Conservation (phyloP, 2,888 invertebrate species). For the Coecobrya sp. region DNA sequence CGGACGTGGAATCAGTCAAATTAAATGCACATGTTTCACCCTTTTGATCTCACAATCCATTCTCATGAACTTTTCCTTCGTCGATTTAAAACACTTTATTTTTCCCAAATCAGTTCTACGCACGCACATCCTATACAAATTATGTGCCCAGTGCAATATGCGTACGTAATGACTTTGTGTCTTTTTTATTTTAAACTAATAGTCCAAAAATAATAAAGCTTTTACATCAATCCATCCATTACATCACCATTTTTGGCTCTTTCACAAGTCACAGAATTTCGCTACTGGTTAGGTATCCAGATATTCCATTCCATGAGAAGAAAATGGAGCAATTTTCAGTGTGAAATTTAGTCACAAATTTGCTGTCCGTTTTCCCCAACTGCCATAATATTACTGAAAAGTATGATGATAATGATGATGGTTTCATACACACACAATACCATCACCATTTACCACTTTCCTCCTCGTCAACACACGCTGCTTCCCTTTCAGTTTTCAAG, state of each 20-base stretch:
- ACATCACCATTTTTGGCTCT: neutral
- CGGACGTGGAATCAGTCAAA: constrained; percentile 68
- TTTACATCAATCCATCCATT: neutral
- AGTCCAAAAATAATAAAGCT: neutral
- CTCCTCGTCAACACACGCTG: neutral
- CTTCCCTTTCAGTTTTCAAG: neutral
- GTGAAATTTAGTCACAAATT: constrained; percentile 34
- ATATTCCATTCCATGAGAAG: neutral
- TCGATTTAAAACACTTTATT: constrained; percentile 57
- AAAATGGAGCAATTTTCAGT: neutral
- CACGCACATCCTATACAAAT: neutral
- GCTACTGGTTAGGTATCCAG: neutral
- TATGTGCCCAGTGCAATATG: neutral
- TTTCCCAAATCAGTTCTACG: constrained; percentile 15
- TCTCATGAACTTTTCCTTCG: constrained; percentile 50
- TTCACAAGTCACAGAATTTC: constrained; percentile 45
- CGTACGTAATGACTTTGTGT: neutral
- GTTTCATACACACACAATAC: neutral
- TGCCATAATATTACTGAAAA: neutral
- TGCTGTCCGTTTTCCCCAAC: neutral
- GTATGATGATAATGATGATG: constrained; percentile 16
- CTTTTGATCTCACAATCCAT: constrained; percentile 62
- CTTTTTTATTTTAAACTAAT: neutral
- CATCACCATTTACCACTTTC: neutral
- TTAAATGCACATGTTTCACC: constrained; percentile 77